Evolutionary conservation across 1,140 invertebrate species (phyloP), one percentile per base, ranked within the genome.

Genomic region (Lerema accius): DNA sequence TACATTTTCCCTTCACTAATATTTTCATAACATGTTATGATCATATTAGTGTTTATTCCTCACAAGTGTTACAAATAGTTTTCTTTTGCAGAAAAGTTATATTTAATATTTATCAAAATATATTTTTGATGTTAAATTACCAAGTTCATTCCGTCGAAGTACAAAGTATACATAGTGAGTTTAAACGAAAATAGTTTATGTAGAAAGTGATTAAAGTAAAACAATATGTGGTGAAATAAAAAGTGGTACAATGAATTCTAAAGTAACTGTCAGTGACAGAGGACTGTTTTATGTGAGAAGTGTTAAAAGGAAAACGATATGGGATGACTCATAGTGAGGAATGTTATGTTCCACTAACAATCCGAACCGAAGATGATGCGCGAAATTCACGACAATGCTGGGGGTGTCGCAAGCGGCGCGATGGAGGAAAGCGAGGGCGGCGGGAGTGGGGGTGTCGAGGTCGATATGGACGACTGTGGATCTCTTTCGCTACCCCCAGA

Each of bases 261-360:
- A 73, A 68, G 77, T 60, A 71, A 87, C 69, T 78, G 48, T 76
- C 39, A 68, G 73, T 71, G 72, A 64, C 48, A 73, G 55, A 63
- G 73, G 69, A 86, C 73, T 68, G 66, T 82, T 88, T 88, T 73
- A 72, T 79, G 84, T 78, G 49, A 71, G 76, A 86, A 82, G 79
- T 89, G 86, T 81, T 53, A 82, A 78, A 67, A 77, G 67, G 72
- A 89, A 89, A 89, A 86, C 81, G 86, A 88, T 90, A 89, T 90
- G 86, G 88, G 85, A 90, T 90, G 88, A 90, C 80, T 88, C 82
- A 86, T 84, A 86, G 88, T 88, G 86, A 81, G 82, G 82, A 81
- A 90, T 88, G 85, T 84, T 83, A 78, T 72, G 71, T 82, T 67
- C 80, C 73, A 79, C 80, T 77, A 72, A 79, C 78, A 84, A 59